Base-by-base conservation (phyloP, 2,888 invertebrate species). In the Chrysolina oricalcia region DNA sequence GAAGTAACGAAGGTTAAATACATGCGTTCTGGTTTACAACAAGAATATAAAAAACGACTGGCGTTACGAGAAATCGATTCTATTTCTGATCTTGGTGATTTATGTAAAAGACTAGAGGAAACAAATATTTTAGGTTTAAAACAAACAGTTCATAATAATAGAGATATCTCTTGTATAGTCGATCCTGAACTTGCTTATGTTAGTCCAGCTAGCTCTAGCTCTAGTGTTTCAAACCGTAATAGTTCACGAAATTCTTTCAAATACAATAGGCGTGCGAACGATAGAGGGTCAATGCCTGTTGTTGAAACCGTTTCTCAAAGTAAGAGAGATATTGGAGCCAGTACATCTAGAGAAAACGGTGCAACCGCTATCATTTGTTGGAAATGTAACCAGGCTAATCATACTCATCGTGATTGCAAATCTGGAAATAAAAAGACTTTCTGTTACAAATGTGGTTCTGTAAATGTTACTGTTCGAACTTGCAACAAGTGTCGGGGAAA, bases 391-490 rank as follows among this genome's bases (percentile, higher is more conserved):
- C 35, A 19, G 17, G 19, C 23, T 6, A 62, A 70, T 21, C 70
- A 70, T 21, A 62, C 40, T 0, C 19, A 23, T 50, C 17, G 50
- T 5, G 13, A 48, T 50, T 67, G 67, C 21, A 67, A 35, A 23
- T 35, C 23, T 40, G 43, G 23, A 19, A 15, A 9, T 1, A 43
- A 13, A n/a, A 59, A 70, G 43, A 13, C 43, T 17, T 70, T 70
- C 43, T 70, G 70, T n/a, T 70, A 43, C 43, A 62, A 62, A 59
- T 70, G 56, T n/a, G 62, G 59, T 13, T n/a, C n/a, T n/a, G 15
- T 2, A 2, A 40, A 40, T 10, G 59, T 27, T n/a, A 62, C 62
- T n/a, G 9, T 17, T 41, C 13, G 8, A 23, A 21, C 35, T 43
- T 70, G 70, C 46, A 0, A 1, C 15, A 59, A 59, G 17, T 70